Percentiles rank a stretch among this genome's conserved stretches.
Evolutionary conservation across 53 echinoderm and acorn worm species (phyloP).

Genomic region (Paelopatides confundens): DNA sequence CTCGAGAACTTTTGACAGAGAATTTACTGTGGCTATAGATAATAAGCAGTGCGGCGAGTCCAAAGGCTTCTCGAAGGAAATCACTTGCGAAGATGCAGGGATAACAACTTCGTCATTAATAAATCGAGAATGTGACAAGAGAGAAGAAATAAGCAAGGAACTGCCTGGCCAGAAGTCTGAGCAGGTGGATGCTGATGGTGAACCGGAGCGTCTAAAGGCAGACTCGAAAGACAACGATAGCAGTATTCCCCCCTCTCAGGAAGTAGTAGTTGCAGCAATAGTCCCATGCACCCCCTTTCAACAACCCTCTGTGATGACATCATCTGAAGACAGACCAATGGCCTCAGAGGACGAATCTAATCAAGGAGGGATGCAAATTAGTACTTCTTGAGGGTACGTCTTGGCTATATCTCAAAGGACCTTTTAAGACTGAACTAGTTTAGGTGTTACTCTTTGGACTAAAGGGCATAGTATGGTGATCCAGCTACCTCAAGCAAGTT

Average conservation of each 20-base stretch:
- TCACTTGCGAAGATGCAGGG: background rate
- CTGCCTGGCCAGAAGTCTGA: background rate
- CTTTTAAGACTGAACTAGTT: too few species aligned
- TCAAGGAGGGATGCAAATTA: background rate
- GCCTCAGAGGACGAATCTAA: background rate
- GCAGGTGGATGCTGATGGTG: background rate
- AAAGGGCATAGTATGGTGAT: background rate
- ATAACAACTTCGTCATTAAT: background rate
- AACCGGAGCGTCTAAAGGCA: background rate
- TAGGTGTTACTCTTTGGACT: background rate
- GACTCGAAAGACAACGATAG: background rate
- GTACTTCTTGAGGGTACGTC: background rate
- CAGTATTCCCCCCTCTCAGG: background rate
- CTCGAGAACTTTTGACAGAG: background rate
- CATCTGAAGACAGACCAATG: background rate
- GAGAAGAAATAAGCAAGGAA: background rate
- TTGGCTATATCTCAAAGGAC: too few species aligned
- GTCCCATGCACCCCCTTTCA: background rate
- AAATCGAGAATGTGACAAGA: background rate
- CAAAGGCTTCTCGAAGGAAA: background rate
- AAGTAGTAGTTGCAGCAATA: background rate
- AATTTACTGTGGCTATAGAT: background rate
- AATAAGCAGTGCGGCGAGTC: background rate
- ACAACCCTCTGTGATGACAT: background rate
- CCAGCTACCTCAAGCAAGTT: background rate